A percentile compares a stretch with the other conserved stretches of the same genome.
Conservation (phyloP, 2,113 vertebrate genomes). For the Cavia aperea region DNA sequence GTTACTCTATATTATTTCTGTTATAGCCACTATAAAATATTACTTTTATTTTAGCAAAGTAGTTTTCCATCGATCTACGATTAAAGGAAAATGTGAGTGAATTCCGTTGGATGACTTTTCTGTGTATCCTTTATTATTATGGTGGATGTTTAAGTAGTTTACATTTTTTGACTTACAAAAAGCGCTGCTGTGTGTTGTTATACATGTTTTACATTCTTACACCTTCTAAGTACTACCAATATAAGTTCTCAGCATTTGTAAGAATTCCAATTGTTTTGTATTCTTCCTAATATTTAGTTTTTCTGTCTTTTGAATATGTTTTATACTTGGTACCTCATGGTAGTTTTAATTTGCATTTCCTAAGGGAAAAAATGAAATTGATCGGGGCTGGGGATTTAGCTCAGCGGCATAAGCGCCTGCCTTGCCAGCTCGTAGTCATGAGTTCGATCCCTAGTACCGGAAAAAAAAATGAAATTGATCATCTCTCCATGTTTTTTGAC, state of each 20-base stretch:
- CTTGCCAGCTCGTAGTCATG: too few relatives aligned
- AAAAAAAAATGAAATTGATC: neutral
- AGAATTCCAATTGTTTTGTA: neutral
- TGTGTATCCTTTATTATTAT: neutral
- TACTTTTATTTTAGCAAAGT: constrained; percentile 6
- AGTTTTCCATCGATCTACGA: neutral
- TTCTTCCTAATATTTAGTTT: neutral
- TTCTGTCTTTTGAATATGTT: neutral
- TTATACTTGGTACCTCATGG: neutral
- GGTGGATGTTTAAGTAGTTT: neutral
- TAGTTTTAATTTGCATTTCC: constrained; percentile 16
- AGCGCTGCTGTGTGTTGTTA: neutral
- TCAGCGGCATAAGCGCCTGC: too few relatives aligned
- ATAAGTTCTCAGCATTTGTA: neutral
- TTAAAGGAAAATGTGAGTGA: neutral
- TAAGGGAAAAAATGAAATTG: neutral
- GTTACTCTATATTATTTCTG: constrained; percentile 8
- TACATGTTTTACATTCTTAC: neutral
- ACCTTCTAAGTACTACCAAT: neutral
- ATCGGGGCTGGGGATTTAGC: neutral
- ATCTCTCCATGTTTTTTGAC: neutral
- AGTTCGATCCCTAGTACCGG: too few relatives aligned
- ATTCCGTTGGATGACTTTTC: neutral
- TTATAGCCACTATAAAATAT: neutral
- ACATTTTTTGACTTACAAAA: neutral